These are phyloP conservation scores for silkworm (Bombyx mori) DNA, from an alignment of 1,140 invertebrate species.

Conservation along the genomic window DNA sequence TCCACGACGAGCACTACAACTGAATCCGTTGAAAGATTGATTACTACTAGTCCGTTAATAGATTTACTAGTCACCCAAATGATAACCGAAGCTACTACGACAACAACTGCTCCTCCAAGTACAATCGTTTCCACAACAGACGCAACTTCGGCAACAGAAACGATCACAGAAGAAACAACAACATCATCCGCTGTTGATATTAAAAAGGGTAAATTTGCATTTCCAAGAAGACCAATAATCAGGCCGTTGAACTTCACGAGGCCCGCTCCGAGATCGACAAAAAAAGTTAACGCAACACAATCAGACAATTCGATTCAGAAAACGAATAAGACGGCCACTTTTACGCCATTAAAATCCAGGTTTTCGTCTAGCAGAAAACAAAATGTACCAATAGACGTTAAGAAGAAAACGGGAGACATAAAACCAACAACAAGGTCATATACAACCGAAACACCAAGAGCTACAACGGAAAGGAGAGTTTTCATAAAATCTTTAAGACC, in stretches of 20 bases:
- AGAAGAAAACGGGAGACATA: constrained; percentile 27
- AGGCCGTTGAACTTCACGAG: constrained; percentile 44
- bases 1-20: constrained; percentile 11
- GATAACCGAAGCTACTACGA: constrained; percentile 20
- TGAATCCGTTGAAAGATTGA: constrained; percentile 7
- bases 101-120: constrained; percentile 19
- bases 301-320: constrained; percentile 35
- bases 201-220: constrained; percentile 57
- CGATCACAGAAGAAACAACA: constrained; percentile 37
- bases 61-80: constrained; percentile 27
- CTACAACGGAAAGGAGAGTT: constrained; percentile 51
- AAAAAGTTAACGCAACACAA: constrained; percentile 38
- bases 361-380: constrained; percentile 47
- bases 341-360: constrained; percentile 47
- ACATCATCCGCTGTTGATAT: constrained; percentile 44
- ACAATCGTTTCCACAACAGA: neutral
- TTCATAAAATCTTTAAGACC: constrained; percentile 54
- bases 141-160: constrained; percentile 23
- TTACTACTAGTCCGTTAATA: constrained; percentile 39
- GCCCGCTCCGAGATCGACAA: constrained; percentile 23
- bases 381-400: constrained; percentile 59
- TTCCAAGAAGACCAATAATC: constrained; percentile 47
- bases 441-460: constrained; percentile 40
- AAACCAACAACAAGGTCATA: constrained; percentile 24
- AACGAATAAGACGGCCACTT: constrained; percentile 51